These are phyloP conservation scores for Pangasianodon hypophthalmus DNA, from an alignment of 2,113 vertebrate genomes.

Conservation along the genomic window DNA sequence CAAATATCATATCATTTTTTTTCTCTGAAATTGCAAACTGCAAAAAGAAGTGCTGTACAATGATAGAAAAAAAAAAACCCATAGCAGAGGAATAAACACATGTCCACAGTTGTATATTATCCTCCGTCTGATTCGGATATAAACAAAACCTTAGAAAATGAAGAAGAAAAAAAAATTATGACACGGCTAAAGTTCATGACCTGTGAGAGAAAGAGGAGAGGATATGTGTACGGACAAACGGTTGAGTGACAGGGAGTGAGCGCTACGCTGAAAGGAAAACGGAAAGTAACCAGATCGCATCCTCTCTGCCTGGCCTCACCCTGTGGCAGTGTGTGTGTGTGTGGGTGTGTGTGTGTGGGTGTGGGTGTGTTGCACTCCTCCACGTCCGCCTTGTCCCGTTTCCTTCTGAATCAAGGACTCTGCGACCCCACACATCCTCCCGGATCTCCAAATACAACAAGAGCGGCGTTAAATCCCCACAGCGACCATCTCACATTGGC, in stretches of 20 bases:
- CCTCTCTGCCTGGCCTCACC: conserved; percentile 62
- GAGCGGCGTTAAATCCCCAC: conserved; percentile 41
- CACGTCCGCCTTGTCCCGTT: conserved; percentile 60
- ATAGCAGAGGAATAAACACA: background rate
- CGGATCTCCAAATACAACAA: conserved; percentile 41
- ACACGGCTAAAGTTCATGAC: conserved; percentile 10
- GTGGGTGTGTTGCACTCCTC: conserved; percentile 64
- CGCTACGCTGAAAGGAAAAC: conserved; percentile 65
- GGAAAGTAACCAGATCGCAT: conserved; percentile 70
- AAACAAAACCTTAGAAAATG: background rate
- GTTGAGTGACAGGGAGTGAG: conserved; percentile 51
- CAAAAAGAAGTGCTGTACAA: background rate
- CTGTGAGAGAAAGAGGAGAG: conserved; percentile 37
- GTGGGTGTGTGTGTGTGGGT: conserved; percentile 56
- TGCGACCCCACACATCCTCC: conserved; percentile 71
- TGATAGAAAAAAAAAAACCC: conserved; percentile 18
- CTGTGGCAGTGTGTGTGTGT: conserved; percentile 48
- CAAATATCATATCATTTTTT: conserved; percentile 34
- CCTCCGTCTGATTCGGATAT: background rate
- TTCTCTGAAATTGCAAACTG: background rate
- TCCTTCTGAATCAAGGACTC: conserved; percentile 74
- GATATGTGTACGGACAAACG: conserved; percentile 34
- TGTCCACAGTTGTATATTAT: background rate
- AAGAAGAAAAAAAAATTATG: background rate
- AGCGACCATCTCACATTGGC: conserved; percentile 1